Percentiles rank a stretch among this genome's conserved stretches.
Conservation (phyloP, 2,888 invertebrate genomes). For the Phoronis australis region DNA sequence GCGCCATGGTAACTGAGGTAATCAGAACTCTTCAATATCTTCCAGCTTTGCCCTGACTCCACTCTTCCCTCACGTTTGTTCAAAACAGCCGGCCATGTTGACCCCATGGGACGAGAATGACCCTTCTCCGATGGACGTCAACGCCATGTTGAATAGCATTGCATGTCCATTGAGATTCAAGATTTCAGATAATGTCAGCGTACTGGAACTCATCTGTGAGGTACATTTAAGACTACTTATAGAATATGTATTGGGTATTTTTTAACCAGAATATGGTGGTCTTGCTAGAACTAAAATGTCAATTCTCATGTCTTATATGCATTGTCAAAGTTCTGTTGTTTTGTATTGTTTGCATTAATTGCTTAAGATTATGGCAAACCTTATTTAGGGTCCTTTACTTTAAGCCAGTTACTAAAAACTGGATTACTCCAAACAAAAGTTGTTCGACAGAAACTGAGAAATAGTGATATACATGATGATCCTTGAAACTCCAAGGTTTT, state of each 20-base stretch:
- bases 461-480: too few relatives aligned
- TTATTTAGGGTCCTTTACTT: too few relatives aligned
- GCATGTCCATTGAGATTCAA: constrained; percentile 81
- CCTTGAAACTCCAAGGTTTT: too few relatives aligned
- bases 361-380: too few relatives aligned
- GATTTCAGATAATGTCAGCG: constrained; percentile 72
- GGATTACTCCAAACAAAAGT: too few relatives aligned
- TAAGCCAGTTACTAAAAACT: too few relatives aligned
- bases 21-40: too few relatives aligned
- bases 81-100: constrained; percentile 58
- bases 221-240: constrained; percentile 36
- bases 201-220: constrained; percentile 78
- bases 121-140: constrained; percentile 71
- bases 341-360: too few relatives aligned
- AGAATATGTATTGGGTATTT: not conserved
- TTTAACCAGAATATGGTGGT: not conserved
- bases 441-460: too few relatives aligned
- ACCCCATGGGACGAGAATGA: constrained; percentile 50
- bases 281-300: not conserved
- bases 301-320: too few relatives aligned
- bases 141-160: constrained; percentile 75
- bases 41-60: constrained; percentile 87
- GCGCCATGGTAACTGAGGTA: not conserved
- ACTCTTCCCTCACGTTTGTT: constrained; percentile 82
- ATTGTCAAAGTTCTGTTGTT: too few relatives aligned